A percentile compares a stretch with the other conserved stretches of the same genome.
Conservation (phyloP, 2,888 invertebrate species). For the Xylocampa areola region DNA sequence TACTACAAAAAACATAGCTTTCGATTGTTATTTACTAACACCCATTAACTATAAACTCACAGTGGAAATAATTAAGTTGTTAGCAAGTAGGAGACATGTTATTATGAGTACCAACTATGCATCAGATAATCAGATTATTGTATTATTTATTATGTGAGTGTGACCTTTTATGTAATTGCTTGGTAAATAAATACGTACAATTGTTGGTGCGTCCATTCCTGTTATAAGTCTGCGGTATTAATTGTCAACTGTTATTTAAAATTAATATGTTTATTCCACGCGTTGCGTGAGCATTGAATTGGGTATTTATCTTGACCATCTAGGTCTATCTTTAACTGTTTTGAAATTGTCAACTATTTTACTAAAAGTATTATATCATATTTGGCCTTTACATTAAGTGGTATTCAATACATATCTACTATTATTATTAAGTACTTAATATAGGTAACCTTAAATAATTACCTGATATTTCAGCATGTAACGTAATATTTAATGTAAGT, state of each 20-base stretch:
- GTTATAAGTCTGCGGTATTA: conserved; percentile 61
- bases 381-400: conserved; percentile 16
- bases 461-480: no score
- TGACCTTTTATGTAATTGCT: conserved; percentile 66
- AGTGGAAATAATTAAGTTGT: conserved; percentile 29
- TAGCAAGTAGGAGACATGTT: conserved; percentile 4
- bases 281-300: conserved; percentile 63
- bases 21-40: conserved; percentile 10
- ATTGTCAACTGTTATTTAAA: conserved; percentile 62
- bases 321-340: background rate
- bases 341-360: conserved; percentile 20
- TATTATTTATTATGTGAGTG: conserved; percentile 57
- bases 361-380: conserved; percentile 30
- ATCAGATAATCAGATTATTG: conserved; percentile 53
- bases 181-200: conserved; percentile 56
- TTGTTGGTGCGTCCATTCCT: conserved; percentile 33
- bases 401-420: no score
- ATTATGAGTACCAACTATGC: conserved; percentile 29
- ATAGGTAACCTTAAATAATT: no score
- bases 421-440: no score
- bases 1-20: no score
- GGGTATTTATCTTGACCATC: conserved; percentile 29
- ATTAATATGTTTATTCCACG: conserved; percentile 52
- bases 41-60: conserved; percentile 34
- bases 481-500: no score